Evolutionary conservation across 35 echinoderm and acorn worm species (phyloP), one percentile per base, ranked within the genome.

Genomic region (Eucidaris tribuloides): DNA sequence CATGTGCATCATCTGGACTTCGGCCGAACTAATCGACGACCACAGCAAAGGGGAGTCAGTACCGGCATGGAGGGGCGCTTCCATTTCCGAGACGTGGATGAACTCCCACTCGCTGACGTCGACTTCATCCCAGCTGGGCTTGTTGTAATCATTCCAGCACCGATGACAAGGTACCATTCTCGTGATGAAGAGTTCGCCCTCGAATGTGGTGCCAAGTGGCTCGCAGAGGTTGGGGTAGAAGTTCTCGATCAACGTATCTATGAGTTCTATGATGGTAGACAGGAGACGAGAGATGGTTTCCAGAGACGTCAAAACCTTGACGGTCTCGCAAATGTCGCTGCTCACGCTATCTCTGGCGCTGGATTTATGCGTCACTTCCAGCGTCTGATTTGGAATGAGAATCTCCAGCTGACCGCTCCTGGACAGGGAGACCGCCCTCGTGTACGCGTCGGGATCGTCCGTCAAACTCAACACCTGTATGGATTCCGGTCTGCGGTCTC

Each of bases 181-280:
- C 17, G 90, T 92, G 79, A 99, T 93, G 65, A 99, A 93, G 33
- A 93, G 79, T 76, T 99, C 90, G 17, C 96, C 96, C 33, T 89
- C 70, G 35, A 87, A 92, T 0, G 96, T 99, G 3, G 84, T 89
- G 6, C 96, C 87, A 3, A 99, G 68, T 0, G 86, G 86, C 42
- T 99, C 96, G 45, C 91, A 89, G 22, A 99, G 79, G 14, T 83
- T 81, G 28, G 96, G 96, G 72, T 99, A 99, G 56, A 92, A 99
- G 76, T 99, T 92, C 15, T 99, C 96, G 27, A 99, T 71, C 52
- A 99, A 55, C 34, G 81, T 89, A 56, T 99, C 96, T 30, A 99
- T 86, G 19, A 93, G 68, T 42, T 99, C 96, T 42, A 99, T 84
- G 45, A 99, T 92, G 35, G 65, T 66, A 0, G 96, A 86, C 7